A percentile compares a stretch with the other conserved stretches of the same genome.
phyloP scores from a whole-genome alignment of 2,888 invertebrate species.

The Sycophila texana region DNA sequence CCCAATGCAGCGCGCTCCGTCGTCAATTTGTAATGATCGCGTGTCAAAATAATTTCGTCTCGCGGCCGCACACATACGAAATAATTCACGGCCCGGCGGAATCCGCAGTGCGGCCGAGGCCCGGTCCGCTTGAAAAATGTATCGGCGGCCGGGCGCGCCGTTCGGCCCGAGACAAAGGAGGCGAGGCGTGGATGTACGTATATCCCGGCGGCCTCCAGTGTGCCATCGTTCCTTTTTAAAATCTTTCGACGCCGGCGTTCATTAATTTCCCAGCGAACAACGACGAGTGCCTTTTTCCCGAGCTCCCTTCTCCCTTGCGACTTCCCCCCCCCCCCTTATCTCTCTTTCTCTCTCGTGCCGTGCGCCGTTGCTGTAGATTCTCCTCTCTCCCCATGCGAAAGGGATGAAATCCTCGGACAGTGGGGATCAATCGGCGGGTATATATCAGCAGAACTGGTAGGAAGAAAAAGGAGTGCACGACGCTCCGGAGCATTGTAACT shows the following conservation, averaged over 20 bases:
- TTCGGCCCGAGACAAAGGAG: neutral
- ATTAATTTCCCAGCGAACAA: constrained; percentile 46
- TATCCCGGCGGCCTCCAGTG: neutral
- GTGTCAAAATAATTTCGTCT: constrained; percentile 2
- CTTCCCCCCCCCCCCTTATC: neutral
- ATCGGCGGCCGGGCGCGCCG: neutral
- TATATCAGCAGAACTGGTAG: constrained; percentile 27
- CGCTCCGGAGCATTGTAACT: constrained; percentile 26
- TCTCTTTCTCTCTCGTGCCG: neutral
- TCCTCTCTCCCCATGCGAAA: neutral
- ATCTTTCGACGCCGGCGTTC: constrained; percentile 31
- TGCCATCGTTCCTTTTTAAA: constrained; percentile 40
- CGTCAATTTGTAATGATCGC: constrained; percentile 1
- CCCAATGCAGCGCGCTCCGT: neutral
- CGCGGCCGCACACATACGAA: neutral
- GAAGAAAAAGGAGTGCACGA: constrained; percentile 24
- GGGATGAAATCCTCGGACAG: constrained; percentile 44
- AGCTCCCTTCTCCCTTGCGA: constrained; percentile 6
- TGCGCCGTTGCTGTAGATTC: neutral
- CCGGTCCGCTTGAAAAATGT: constrained; percentile 28
- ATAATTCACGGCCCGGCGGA: constrained; percentile 4
- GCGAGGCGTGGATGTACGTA: neutral
- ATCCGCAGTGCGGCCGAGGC: constrained; percentile 13
- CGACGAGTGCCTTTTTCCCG: constrained; percentile 27
- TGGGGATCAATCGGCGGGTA: constrained; percentile 40